Evolutionary conservation across 2,113 vertebrate species (phyloP).

Genomic region (Hylia prasina): DNA sequence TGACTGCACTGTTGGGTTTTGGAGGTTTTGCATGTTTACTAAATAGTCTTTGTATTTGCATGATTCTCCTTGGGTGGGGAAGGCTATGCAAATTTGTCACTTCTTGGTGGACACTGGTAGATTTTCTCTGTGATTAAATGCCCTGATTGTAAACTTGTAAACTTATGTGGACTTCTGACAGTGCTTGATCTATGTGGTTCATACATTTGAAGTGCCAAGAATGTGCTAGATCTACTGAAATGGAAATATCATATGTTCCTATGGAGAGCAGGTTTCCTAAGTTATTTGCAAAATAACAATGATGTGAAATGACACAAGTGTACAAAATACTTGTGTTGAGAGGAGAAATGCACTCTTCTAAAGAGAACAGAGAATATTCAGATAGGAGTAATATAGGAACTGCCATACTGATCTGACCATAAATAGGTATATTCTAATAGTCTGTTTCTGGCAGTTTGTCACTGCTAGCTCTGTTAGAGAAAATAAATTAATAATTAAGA

Average conservation of each 20-base stretch:
- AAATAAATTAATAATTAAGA: not conserved
- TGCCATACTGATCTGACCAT: not conserved
- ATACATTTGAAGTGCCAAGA: not conserved
- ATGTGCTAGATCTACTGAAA: not conserved
- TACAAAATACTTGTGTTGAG: not conserved
- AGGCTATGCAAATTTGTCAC: not conserved
- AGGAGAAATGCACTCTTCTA: not conserved
- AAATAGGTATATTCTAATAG: not conserved
- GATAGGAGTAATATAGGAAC: not conserved
- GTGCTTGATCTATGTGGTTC: not conserved
- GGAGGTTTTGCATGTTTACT: not conserved
- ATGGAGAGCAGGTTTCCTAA: not conserved
- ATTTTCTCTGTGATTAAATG: not conserved
- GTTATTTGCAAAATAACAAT: not conserved
- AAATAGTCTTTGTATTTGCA: not conserved
- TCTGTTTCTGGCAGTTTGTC: not conserved
- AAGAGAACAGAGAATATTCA: not conserved
- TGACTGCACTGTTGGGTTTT: not conserved
- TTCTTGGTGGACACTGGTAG: not conserved
- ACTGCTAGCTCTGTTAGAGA: not conserved
- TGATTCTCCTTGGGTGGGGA: not conserved
- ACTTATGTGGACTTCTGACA: not conserved
- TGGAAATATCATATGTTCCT: not conserved
- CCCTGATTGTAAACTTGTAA: not conserved
- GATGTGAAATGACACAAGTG: fast-evolving